Evolutionary conservation across 2,113 vertebrate species (phyloP).

Genomic region (Indri indri): DNA sequence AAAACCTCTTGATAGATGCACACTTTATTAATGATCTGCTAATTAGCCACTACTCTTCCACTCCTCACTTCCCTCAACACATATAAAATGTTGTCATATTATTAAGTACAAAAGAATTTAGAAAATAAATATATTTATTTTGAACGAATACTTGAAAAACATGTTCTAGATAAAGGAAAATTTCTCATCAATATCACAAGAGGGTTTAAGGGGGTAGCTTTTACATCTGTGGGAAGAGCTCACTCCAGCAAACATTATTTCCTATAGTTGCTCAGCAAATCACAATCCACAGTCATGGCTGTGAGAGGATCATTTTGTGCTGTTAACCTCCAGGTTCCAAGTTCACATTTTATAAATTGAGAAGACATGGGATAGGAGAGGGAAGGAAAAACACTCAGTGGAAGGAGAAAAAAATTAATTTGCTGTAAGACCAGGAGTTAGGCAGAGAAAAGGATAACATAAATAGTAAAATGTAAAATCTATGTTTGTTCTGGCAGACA

Average conservation of each 20-base stretch:
- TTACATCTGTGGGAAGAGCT: neutral
- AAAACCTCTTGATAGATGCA: neutral
- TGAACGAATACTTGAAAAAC: neutral
- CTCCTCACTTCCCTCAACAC: neutral
- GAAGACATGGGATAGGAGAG: neutral
- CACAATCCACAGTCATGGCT: neutral
- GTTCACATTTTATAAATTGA: neutral
- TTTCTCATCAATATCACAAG: neutral
- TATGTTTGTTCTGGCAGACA: neutral
- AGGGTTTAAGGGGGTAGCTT: neutral
- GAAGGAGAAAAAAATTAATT: neutral
- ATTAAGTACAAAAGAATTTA: conserved; percentile 9
- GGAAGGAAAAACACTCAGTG: neutral
- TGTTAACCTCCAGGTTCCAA: neutral
- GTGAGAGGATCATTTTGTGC: neutral
- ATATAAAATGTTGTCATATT: neutral
- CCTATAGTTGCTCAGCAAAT: neutral
- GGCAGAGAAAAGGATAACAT: neutral
- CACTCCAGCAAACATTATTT: conserved; percentile 1
- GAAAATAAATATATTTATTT: neutral
- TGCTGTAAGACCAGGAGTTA: neutral
- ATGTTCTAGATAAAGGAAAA: neutral
- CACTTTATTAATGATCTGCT: neutral
- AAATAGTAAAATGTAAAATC: neutral
- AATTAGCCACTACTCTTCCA: neutral